Percentiles rank a stretch among this genome's conserved stretches.
Conservation (phyloP, 2,888 invertebrate species). For the Yponomeuta plumbellus region DNA sequence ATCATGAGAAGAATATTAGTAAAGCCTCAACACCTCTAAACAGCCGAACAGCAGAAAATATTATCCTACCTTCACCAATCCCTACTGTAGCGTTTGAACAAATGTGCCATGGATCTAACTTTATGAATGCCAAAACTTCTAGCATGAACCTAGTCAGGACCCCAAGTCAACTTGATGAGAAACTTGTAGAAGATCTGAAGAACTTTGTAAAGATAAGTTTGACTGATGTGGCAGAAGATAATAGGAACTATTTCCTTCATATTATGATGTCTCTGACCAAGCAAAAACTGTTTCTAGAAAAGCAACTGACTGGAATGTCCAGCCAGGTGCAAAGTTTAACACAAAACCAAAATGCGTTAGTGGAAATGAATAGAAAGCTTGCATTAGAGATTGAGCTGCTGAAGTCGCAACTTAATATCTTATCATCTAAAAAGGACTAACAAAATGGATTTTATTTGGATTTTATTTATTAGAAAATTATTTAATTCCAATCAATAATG, state of each 20-base stretch:
- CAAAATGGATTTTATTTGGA: background rate
- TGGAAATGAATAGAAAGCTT: slow-evolving; percentile 69
- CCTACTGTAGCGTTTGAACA: slow-evolving; percentile 42
- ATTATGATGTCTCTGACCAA: slow-evolving; percentile 71
- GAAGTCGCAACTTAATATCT: slow-evolving; percentile 41
- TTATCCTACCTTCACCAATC: slow-evolving; percentile 49
- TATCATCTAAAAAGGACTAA: background rate
- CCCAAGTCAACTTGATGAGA: slow-evolving; percentile 34
- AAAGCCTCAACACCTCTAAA: slow-evolving; percentile 64
- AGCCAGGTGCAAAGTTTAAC: slow-evolving; percentile 51
- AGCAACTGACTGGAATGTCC: slow-evolving; percentile 50
- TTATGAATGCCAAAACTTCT: slow-evolving; percentile 21
- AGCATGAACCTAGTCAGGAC: background rate
- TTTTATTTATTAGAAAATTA: background rate
- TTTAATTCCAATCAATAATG: background rate
- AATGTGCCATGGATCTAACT: slow-evolving; percentile 37
- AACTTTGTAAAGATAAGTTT: slow-evolving; percentile 57
- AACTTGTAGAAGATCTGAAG: slow-evolving; percentile 55
- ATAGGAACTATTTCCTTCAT: slow-evolving; percentile 60
- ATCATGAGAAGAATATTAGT: slow-evolving; percentile 53
- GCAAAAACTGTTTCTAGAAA: slow-evolving; percentile 64
- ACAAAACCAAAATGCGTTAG: slow-evolving; percentile 56
- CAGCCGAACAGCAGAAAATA: slow-evolving; percentile 42
- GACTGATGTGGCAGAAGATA: slow-evolving; percentile 60
- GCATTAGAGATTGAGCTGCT: slow-evolving; percentile 65